phyloP scores from a whole-genome alignment of 2,888 invertebrate species.

The Calameuta filiformis region DNA sequence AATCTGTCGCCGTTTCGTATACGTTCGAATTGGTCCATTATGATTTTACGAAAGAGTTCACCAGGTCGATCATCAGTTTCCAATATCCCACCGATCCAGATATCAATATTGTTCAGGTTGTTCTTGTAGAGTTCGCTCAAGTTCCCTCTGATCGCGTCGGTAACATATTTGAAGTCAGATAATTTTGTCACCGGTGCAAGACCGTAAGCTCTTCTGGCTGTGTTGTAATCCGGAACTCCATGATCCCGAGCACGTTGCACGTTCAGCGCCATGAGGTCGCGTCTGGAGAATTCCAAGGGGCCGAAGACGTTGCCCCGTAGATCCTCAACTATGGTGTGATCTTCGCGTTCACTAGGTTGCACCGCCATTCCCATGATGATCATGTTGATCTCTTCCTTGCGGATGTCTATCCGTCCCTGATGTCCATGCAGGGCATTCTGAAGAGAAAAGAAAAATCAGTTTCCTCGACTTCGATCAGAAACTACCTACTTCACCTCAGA shows the following conservation, averaged over 20 bases:
- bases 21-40: conserved; percentile 69
- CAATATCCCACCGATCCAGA: conserved; percentile 71
- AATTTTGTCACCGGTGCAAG: conserved; percentile 51
- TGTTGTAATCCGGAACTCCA: conserved; percentile 73
- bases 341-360: conserved; percentile 28
- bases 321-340: conserved; percentile 68
- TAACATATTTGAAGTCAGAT: conserved; percentile 44
- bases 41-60: conserved; percentile 67
- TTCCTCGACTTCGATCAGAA: conserved; percentile 2
- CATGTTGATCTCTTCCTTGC: conserved; percentile 66
- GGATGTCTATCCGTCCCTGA: conserved; percentile 17
- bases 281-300: conserved; percentile 70
- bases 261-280: conserved; percentile 72
- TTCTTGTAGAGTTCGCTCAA: conserved; percentile 58
- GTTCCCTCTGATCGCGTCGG: conserved; percentile 28
- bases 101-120: conserved; percentile 67
- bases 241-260: conserved; percentile 71
- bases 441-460: conserved; percentile 35
- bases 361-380: conserved; percentile 70
- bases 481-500: conserved; percentile 60
- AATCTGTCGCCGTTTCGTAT: conserved; percentile 71
- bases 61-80: conserved; percentile 69
- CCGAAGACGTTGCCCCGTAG: conserved; percentile 70
- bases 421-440: conserved; percentile 40
- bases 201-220: conserved; percentile 68